A percentile compares a stretch with the other conserved stretches of the same genome.
Conservation (phyloP, 1,140 invertebrate genomes). For the Lordiphosa stackelbergi region DNA sequence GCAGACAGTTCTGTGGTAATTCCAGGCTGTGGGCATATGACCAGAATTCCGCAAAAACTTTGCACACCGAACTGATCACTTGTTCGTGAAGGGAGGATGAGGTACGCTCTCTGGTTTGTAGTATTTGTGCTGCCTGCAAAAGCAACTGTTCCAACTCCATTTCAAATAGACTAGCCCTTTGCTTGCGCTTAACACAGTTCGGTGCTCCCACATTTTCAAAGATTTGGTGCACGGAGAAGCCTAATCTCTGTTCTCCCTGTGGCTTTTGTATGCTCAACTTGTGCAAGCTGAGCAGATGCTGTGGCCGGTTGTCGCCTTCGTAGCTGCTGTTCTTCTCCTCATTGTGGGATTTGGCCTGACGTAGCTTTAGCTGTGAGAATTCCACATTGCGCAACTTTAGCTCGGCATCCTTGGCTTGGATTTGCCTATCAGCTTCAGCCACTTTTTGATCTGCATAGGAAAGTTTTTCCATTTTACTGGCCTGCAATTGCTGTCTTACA, state of each 20-base stretch:
- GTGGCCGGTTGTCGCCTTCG: background rate
- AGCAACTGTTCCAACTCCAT: constrained; percentile 54
- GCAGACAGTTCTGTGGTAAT: constrained; percentile 39
- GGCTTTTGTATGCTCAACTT: constrained; percentile 32
- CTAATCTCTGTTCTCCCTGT: constrained; percentile 8
- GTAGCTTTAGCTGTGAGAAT: constrained; percentile 34
- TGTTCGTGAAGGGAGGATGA: constrained; percentile 3
- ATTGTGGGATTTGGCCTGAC: constrained; percentile 10
- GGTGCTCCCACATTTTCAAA: constrained; percentile 9
- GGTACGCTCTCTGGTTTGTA: constrained; percentile 13
- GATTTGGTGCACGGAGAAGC: background rate
- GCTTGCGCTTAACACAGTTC: constrained; percentile 20
- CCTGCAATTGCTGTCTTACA: constrained; percentile 56
- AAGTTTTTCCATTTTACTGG: constrained; percentile 63
- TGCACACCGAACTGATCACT: constrained; percentile 34
- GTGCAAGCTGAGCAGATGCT: constrained; percentile 27
- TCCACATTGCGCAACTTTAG: constrained; percentile 52
- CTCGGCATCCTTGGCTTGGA: constrained; percentile 50
- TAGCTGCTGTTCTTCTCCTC: constrained; percentile 18
- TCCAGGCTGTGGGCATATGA: constrained; percentile 46
- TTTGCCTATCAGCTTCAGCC: constrained; percentile 42
- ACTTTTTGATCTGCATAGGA: constrained; percentile 52
- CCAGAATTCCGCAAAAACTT: constrained; percentile 56
- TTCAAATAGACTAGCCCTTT: constrained; percentile 42
- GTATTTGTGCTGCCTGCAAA: constrained; percentile 44